Percentiles rank a stretch among this genome's conserved stretches.
Conservation (phyloP, 2,113 vertebrate genomes). For the Argyrosomus japonicus region DNA sequence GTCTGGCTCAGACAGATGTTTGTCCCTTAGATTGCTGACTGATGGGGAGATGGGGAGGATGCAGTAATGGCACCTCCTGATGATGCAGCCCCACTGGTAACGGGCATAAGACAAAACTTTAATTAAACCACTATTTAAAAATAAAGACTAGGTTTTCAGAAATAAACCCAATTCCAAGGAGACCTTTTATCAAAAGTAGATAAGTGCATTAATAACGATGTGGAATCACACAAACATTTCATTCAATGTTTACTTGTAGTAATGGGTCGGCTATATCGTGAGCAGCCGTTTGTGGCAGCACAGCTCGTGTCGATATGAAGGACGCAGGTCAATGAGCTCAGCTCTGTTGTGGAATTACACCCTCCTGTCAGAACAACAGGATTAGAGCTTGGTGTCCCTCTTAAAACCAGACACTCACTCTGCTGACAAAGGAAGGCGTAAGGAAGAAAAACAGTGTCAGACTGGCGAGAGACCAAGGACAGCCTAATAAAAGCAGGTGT, state of each 20-base stretch:
- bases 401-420: slow-evolving; percentile 63
- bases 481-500: slow-evolving; percentile 41
- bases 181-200: neutral
- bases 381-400: slow-evolving; percentile 71
- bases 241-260: slow-evolving; percentile 2
- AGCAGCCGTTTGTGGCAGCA: slow-evolving; percentile 30
- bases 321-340: slow-evolving; percentile 66
- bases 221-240: neutral
- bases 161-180: neutral
- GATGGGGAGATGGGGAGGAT: neutral
- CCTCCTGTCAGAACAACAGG: slow-evolving; percentile 74
- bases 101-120: neutral
- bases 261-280: neutral
- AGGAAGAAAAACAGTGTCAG: neutral
- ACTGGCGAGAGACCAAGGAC: slow-evolving; percentile 37
- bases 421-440: slow-evolving; percentile 43
- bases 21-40: neutral
- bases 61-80: neutral
- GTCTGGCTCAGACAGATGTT: slow-evolving; percentile 33
- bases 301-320: slow-evolving; percentile 38
- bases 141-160: neutral
- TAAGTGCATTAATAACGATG: neutral
- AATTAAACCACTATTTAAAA: neutral
- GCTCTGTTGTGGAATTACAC: slow-evolving; percentile 72
- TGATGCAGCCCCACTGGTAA: neutral